Evolutionary conservation across 2,113 vertebrate species (phyloP).

Genomic region (Myrmecophaga tridactyla): DNA sequence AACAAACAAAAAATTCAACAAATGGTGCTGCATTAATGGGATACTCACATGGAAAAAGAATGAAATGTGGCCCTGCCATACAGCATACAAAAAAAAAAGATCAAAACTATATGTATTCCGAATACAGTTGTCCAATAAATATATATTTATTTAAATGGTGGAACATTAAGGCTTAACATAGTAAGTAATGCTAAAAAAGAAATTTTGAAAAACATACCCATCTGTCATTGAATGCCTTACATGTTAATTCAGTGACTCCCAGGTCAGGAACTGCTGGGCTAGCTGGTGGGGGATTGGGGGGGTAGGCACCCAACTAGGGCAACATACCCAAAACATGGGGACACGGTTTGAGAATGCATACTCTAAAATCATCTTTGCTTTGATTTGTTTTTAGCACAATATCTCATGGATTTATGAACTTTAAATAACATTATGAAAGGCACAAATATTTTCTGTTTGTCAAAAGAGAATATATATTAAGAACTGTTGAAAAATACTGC

Average conservation of each 20-base stretch:
- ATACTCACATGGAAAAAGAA: too few relatives aligned
- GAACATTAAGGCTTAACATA: background rate
- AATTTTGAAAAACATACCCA: background rate
- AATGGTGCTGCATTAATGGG: too few relatives aligned
- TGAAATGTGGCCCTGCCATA: too few relatives aligned
- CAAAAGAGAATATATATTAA: background rate
- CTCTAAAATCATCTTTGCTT: background rate
- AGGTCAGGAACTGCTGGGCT: background rate
- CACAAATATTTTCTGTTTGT: background rate
- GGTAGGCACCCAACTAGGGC: accelerated
- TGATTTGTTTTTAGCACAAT: background rate
- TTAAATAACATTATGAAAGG: background rate
- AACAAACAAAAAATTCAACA: too few relatives aligned
- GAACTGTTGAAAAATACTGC: background rate
- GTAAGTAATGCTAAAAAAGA: background rate
- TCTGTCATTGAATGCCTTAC: background rate
- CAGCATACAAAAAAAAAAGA: too few relatives aligned
- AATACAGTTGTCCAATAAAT: background rate
- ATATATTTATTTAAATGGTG: background rate
- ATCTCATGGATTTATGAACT: background rate
- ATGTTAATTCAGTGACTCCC: background rate
- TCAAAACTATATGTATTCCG: background rate
- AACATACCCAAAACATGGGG: background rate
- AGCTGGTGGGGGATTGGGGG: background rate
- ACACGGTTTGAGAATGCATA: background rate